Conservation (phyloP, 1,140 invertebrate species). For the Magallana ariakensis region DNA sequence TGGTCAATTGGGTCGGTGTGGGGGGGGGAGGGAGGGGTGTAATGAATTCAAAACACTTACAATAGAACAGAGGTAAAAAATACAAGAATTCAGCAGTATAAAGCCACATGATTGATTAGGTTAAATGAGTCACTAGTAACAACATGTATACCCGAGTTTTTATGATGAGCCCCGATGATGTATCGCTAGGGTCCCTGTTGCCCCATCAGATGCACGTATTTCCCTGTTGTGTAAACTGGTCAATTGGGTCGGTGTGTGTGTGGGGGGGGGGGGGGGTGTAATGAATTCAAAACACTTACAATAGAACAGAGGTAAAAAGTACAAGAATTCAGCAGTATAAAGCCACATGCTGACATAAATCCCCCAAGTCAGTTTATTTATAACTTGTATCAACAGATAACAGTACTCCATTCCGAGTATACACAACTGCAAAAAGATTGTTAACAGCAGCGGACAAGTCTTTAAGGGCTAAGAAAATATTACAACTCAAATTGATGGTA, state of each 20-base stretch:
- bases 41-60: neutral
- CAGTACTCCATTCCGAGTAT: constrained; percentile 1
- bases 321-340: neutral
- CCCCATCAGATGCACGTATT: neutral
- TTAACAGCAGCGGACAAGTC: neutral
- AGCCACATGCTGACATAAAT: constrained; percentile 2
- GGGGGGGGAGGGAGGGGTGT: neutral
- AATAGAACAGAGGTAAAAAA: neutral
- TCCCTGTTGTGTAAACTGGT: neutral
- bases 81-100: neutral
- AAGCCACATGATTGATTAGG: neutral
- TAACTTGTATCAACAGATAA: constrained; percentile 24
- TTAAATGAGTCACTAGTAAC: too few relatives aligned
- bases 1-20: neutral
- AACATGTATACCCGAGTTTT: neutral
- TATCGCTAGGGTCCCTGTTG: neutral
- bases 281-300: neutral
- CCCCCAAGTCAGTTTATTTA: constrained; percentile 16
- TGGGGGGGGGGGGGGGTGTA: neutral
- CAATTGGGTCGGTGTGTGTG: neutral
- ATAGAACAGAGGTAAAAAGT: neutral
- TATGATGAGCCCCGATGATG: neutral
- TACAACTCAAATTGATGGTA: neutral
- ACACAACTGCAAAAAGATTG: neutral
- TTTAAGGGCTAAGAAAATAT: neutral